Base-by-base conservation (phyloP, 2,113 vertebrate genomes). In the Argyrosomus japonicus region DNA sequence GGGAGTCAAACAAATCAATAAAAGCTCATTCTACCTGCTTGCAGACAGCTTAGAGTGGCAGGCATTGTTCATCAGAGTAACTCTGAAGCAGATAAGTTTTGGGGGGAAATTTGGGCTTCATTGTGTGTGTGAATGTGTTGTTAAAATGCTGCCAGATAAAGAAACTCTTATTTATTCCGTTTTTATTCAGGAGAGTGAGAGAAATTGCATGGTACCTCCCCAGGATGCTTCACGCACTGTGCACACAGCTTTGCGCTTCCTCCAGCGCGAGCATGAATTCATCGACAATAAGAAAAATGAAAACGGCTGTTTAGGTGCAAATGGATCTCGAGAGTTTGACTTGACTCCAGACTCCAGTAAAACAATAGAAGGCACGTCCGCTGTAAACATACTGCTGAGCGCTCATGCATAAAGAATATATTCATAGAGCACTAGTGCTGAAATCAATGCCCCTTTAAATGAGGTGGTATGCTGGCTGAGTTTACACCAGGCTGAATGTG, bases 391-490 rank as follows among this genome's bases (percentile, higher is more conserved):
- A 64, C 36, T 78, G 82, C 85, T 77, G 80, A 77, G 83, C 54
- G 14, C 80, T 88, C 86, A 79, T 83, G 87, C 85, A 86, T 87
- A 75, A 79, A 36, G 58, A 87, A 83, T 72, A 65, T 86, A 82
- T 89, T 92, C 85, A 84, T 79, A 67, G 77, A 76, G 76, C 74
- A 65, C 77, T 69, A 17, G 77, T 82, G 83, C 63, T 75, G 88
- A 87, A 89, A 93, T 92, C 79, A 89, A 91, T 89, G 87, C 89
- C 62, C 77, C 80, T 83, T 80, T 91, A 91, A 93, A 93, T 77
- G 74, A 88, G 87, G 88, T 73, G 76, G 67, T 78, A 65, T 81
- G 60, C 69, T 88, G 74, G 62, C 83, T 87, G 88, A 86, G 83
- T 85, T 87, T 87, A 89, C 81, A 89, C 86, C 81, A 89, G 65